Evolutionary conservation across 2,797 vertebrate species (phyloP).

Genomic region (Enteromius unitaeniatus): DNA sequence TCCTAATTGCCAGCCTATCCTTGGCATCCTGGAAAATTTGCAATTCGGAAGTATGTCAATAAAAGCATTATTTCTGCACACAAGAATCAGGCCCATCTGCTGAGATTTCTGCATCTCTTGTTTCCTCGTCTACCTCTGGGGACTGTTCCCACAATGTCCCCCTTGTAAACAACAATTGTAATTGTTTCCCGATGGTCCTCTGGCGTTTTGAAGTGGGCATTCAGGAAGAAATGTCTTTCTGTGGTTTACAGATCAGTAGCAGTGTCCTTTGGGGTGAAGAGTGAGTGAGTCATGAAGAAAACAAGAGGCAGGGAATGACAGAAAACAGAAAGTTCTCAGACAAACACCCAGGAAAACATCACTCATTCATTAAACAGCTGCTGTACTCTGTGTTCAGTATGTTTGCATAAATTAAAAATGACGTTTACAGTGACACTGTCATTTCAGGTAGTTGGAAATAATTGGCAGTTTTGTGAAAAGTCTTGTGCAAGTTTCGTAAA

Average conservation of each 20-base stretch:
- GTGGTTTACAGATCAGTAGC: slow-evolving; percentile 55
- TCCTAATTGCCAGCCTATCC: slow-evolving; percentile 6
- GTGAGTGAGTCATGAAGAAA: slow-evolving; percentile 38
- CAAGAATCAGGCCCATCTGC: slow-evolving; percentile 32
- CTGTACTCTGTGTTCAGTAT: slow-evolving; percentile 19
- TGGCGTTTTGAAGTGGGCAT: slow-evolving; percentile 52
- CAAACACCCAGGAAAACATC: slow-evolving; percentile 56
- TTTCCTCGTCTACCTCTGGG: slow-evolving; percentile 10
- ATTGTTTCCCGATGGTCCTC: slow-evolving; percentile 63
- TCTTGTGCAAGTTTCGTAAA: neutral
- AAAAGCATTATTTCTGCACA: slow-evolving; percentile 26
- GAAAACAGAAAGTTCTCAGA: slow-evolving; percentile 45
- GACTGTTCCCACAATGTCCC: slow-evolving; percentile 49
- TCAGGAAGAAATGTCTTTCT: slow-evolving; percentile 58
- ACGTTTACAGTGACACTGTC: slow-evolving; percentile 11
- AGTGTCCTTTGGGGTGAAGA: slow-evolving; percentile 49
- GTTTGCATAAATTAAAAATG: slow-evolving; percentile 7
- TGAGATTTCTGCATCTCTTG: slow-evolving; percentile 19
- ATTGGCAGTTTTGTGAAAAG: neutral
- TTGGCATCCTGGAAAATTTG: slow-evolving; percentile 1
- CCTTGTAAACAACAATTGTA: slow-evolving; percentile 60
- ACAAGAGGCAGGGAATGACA: slow-evolving; percentile 33
- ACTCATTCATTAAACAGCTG: slow-evolving; percentile 55
- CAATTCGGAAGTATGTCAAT: slow-evolving; percentile 13
- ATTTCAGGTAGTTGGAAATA: slow-evolving; percentile 24